phyloP scores from a whole-genome alignment of 2,113 vertebrate genomes.

The Bubo scandiacus region DNA sequence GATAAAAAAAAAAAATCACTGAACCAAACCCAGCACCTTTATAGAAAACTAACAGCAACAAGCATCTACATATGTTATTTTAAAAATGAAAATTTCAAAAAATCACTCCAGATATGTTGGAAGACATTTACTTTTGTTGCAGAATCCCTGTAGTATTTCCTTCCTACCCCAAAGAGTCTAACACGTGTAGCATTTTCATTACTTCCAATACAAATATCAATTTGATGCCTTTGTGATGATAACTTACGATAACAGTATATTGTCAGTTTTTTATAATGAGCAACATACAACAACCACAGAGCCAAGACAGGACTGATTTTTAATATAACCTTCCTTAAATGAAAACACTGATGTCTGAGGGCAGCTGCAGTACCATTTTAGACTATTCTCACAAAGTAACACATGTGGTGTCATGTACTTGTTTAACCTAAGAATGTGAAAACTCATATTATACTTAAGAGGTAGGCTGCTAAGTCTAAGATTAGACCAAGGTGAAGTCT shows the following conservation, averaged over 20 bases:
- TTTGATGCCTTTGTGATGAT: neutral
- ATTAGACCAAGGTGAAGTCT: neutral
- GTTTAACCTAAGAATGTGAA: neutral
- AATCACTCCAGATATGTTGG: neutral
- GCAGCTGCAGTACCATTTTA: neutral
- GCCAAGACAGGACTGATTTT: neutral
- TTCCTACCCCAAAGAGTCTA: fast-evolving
- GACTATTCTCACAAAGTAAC: neutral
- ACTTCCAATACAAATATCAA: neutral
- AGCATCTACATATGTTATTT: neutral
- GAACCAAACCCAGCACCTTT: neutral
- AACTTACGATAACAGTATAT: neutral
- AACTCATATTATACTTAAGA: neutral
- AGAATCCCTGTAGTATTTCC: neutral
- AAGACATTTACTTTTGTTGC: neutral
- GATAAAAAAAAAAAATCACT: neutral
- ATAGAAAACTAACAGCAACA: neutral
- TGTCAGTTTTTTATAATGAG: neutral
- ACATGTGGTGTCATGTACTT: neutral
- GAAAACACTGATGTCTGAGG: neutral
- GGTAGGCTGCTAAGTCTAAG: neutral
- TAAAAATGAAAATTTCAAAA: neutral
- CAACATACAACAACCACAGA: neutral
- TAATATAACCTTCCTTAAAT: neutral
- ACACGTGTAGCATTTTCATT: neutral